Conservation (phyloP, 2,113 vertebrate genomes). For the Pungitius pungitius region DNA sequence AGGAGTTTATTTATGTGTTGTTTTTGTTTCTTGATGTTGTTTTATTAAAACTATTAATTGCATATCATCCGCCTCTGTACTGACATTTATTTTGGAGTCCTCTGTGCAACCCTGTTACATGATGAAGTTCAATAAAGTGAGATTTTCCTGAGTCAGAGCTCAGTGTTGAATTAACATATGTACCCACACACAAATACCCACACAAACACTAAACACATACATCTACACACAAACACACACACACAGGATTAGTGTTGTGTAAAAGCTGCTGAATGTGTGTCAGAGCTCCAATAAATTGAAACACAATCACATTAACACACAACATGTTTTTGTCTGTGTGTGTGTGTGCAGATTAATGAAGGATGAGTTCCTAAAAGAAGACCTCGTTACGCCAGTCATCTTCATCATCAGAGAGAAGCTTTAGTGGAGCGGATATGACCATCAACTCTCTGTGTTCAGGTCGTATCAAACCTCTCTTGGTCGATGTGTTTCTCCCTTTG, state of each 20-base stretch:
- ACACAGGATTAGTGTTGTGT: slow-evolving; percentile 58
- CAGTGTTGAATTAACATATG: too few species aligned
- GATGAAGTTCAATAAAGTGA: too few species aligned
- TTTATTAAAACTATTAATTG: too few species aligned
- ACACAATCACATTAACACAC: slow-evolving; percentile 68
- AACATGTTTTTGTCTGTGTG: neutral
- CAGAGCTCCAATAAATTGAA: slow-evolving; percentile 54
- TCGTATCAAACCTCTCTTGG: neutral
- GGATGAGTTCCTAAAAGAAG: slow-evolving; percentile 43
- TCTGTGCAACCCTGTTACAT: too few species aligned
- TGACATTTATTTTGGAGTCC: too few species aligned
- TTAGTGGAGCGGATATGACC: slow-evolving; percentile 21
- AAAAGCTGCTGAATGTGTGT: slow-evolving; percentile 60
- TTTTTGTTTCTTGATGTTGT: too few species aligned
- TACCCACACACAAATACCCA: neutral
- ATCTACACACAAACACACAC: slow-evolving; percentile 27
- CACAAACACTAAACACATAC: slow-evolving; percentile 19
- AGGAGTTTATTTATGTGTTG: too few species aligned
- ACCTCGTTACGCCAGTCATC: slow-evolving; percentile 41
- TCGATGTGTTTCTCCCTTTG: too few species aligned
- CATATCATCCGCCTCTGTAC: too few species aligned
- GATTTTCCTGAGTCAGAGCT: too few species aligned
- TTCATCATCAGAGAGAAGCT: slow-evolving; percentile 24
- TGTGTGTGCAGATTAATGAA: slow-evolving; percentile 44
- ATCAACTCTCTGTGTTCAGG: neutral